Percentiles rank a stretch among this genome's conserved stretches.
Conservation (phyloP, 2,113 vertebrate genomes). For the Varanus salvator region DNA sequence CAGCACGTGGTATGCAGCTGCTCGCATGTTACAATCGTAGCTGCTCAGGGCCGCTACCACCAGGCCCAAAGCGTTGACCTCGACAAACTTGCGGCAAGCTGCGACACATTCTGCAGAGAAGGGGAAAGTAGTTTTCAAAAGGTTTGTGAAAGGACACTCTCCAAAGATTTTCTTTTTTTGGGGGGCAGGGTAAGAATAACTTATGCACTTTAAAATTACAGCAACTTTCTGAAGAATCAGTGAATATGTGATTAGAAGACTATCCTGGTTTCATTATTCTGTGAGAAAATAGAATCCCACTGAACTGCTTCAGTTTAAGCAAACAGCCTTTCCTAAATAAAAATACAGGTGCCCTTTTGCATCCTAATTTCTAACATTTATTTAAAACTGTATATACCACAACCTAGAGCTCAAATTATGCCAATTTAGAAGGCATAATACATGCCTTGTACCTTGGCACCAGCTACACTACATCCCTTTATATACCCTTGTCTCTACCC, state of each 20-base stretch:
- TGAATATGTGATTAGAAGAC: neutral
- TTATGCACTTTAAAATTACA: neutral
- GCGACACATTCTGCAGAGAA: conserved; percentile 84
- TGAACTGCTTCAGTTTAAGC: neutral
- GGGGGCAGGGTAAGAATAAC: neutral
- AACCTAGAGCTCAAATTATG: too few species aligned
- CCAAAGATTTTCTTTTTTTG: neutral
- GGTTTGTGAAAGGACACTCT: neutral
- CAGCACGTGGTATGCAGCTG: conserved; percentile 85
- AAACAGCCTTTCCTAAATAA: neutral
- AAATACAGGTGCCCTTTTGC: neutral
- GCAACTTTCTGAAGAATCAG: neutral
- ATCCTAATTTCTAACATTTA: neutral
- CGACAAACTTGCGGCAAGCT: conserved; percentile 92
- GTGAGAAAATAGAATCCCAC: neutral
- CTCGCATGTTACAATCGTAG: conserved; percentile 87
- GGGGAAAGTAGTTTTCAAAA: neutral
- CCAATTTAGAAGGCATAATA: too few species aligned
- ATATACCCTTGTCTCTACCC: neutral
- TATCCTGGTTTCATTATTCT: neutral
- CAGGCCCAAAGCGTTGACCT: conserved; percentile 87
- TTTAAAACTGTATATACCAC: too few species aligned
- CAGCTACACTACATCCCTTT: neutral
- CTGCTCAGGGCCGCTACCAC: conserved; percentile 90
- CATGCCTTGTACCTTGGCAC: neutral